phyloP scores from a whole-genome alignment of 2,797 vertebrate species.

The Myotis myotis region DNA sequence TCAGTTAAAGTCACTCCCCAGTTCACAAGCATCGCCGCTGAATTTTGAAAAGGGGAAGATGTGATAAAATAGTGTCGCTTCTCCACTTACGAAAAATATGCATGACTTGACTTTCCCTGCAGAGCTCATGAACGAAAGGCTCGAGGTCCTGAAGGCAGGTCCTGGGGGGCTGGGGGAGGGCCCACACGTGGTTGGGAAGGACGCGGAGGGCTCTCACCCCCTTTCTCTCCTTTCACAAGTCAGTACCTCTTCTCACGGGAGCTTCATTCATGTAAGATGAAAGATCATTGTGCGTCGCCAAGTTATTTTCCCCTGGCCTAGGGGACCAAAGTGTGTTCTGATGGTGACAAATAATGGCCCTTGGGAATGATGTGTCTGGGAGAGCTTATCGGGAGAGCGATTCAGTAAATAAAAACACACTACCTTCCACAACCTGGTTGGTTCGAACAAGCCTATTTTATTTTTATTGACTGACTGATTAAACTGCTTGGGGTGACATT shows the following conservation, averaged over 20 bases:
- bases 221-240: neutral
- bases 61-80: neutral
- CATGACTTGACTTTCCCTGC: neutral
- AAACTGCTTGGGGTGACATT: too few relatives aligned
- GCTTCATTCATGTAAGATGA: neutral
- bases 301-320: neutral
- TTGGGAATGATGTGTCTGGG: neutral
- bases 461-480: too few relatives aligned
- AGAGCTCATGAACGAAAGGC: neutral
- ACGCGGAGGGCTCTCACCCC: fast-evolving
- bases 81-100: neutral
- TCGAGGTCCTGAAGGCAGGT: neutral
- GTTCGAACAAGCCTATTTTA: neutral
- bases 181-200: fast-evolving
- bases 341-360: neutral
- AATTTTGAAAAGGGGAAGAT: conserved; percentile 28
- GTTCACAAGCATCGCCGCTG: neutral
- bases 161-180: too few relatives aligned
- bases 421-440: neutral
- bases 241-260: neutral
- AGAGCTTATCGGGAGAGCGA: neutral
- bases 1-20: neutral
- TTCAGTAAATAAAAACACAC: neutral
- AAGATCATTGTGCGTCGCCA: neutral
- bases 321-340: neutral